These are phyloP conservation scores for Hybognathus amarus DNA, from an alignment of 2,797 vertebrate species.

Conservation along the genomic window DNA sequence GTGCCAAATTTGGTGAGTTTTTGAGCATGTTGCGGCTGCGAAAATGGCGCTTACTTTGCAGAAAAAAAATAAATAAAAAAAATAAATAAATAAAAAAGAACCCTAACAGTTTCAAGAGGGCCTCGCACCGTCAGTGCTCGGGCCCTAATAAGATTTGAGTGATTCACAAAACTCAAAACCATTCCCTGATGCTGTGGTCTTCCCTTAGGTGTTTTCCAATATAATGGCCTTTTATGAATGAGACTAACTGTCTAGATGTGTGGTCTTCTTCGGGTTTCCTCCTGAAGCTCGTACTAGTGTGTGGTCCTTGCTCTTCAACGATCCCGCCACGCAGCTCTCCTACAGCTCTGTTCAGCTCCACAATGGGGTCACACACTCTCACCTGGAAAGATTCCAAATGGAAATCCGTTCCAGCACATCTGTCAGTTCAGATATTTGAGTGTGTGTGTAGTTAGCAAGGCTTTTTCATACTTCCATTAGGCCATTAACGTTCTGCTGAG, in stretches of 20 bases:
- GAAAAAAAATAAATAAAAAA: too few relatives aligned
- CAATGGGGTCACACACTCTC: constrained; percentile 62
- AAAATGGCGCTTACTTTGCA: too few relatives aligned
- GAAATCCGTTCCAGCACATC: constrained; percentile 30
- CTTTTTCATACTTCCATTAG: constrained; percentile 67
- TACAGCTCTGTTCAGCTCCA: constrained; percentile 74
- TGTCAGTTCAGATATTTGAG: constrained; percentile 9
- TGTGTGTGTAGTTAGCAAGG: constrained; percentile 32
- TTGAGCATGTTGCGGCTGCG: too few relatives aligned
- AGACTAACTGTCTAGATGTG: constrained; percentile 39
- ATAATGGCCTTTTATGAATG: constrained; percentile 3
- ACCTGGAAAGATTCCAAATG: constrained; percentile 49
- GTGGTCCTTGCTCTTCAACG: constrained; percentile 67
- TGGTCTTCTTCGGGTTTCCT: constrained; percentile 61
- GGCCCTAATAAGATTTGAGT: too few relatives aligned
- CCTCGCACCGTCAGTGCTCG: too few relatives aligned
- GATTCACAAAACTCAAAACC: not conserved
- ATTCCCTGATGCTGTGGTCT: not conserved
- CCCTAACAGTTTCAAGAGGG: too few relatives aligned
- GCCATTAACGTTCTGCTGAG: constrained; percentile 67
- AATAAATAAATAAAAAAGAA: too few relatives aligned
- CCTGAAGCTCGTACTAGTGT: constrained; percentile 57
- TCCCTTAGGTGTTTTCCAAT: not conserved
- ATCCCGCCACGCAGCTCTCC: constrained; percentile 72
- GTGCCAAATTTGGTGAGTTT: too few relatives aligned